Evolutionary conservation across 2,797 vertebrate genomes (phyloP).

Genomic region (Heteromormyrus szaboi): DNA sequence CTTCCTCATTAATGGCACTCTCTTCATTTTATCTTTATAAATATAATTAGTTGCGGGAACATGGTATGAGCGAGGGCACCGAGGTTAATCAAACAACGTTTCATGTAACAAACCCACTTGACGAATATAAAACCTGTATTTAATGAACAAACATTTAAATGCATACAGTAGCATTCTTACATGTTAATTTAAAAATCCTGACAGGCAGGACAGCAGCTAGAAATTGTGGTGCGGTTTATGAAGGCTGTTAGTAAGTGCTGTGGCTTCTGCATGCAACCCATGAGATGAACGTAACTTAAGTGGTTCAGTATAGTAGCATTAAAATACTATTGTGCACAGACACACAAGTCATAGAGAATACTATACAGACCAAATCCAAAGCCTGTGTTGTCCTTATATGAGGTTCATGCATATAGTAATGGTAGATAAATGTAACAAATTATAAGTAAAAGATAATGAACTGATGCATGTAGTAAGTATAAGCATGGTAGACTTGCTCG

Average conservation of each 20-base stretch:
- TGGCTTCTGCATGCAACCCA: background rate
- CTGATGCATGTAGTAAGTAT: background rate
- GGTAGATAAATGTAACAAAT: background rate
- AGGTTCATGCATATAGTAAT: background rate
- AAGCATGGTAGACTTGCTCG: background rate
- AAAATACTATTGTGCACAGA: background rate
- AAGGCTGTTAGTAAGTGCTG: background rate
- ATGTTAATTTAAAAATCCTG: background rate
- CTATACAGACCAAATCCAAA: background rate
- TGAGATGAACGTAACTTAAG: background rate
- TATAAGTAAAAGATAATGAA: background rate
- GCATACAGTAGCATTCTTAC: background rate
- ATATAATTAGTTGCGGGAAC: background rate
- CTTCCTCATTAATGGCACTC: background rate
- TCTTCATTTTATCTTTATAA: background rate
- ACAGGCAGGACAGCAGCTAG: background rate
- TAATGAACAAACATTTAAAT: conserved; percentile 10
- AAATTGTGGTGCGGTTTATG: background rate
- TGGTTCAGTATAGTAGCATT: background rate
- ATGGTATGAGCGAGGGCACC: background rate
- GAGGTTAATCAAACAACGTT: conserved; percentile 10
- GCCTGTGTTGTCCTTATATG: background rate
- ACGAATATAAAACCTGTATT: background rate
- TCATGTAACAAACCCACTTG: background rate
- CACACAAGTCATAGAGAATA: background rate